A percentile compares a stretch with the other conserved stretches of the same genome.
These are phyloP conservation scores for Noctilio leporinus DNA, from an alignment of 2,113 vertebrate species.

Conservation along the genomic window DNA sequence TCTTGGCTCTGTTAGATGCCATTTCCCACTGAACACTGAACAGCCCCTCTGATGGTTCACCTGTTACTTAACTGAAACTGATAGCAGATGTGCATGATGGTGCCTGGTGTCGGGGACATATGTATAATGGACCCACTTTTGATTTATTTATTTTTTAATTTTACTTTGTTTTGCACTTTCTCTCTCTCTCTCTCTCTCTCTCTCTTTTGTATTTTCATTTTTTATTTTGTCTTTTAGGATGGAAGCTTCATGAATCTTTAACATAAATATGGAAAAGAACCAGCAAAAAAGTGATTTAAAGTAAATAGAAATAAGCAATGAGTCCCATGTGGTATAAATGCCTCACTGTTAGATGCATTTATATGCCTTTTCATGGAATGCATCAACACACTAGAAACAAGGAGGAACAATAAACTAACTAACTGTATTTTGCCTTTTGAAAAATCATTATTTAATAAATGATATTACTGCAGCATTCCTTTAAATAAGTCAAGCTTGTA, in stretches of 20 bases:
- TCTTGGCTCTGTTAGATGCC: background rate
- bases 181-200: too few species aligned
- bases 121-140: too few species aligned
- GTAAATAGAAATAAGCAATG: background rate
- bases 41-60: background rate
- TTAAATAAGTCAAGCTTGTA: background rate
- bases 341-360: background rate
- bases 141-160: background rate
- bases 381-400: background rate
- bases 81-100: background rate
- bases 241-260: background rate
- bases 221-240: background rate
- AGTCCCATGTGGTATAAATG: background rate
- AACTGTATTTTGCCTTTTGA: background rate
- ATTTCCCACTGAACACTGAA: background rate
- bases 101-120: background rate
- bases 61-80: background rate
- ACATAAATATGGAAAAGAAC: background rate
- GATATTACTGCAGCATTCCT: background rate
- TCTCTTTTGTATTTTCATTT: too few species aligned
- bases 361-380: background rate
- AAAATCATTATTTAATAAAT: background rate
- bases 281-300: background rate
- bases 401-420: background rate
- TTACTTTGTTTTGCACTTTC: background rate